phyloP scores from a whole-genome alignment of 2,888 invertebrate genomes.

The Drosophila acutilabella region DNA sequence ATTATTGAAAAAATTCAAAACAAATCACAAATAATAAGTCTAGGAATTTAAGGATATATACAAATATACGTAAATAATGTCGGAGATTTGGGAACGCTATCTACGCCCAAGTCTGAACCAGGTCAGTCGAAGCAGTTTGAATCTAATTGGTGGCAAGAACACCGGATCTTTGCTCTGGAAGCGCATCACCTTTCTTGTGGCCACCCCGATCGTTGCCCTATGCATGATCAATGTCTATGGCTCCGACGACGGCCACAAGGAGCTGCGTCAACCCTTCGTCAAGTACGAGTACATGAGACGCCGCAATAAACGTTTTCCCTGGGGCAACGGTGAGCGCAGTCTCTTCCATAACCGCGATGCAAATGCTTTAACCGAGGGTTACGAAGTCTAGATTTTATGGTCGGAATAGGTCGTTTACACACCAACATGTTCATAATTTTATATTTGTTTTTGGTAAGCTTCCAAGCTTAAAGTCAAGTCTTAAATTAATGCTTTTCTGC shows the following conservation, averaged over 20 bases:
- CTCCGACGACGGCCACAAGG: conserved; percentile 47
- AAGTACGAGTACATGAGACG: conserved; percentile 91
- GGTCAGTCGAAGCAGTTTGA: conserved; percentile 19
- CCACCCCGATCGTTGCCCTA: conserved; percentile 90
- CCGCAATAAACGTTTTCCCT: conserved; percentile 94
- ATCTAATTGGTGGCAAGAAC: conserved; percentile 1
- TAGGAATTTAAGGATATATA: neutral
- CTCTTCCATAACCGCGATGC: conserved; percentile 93
- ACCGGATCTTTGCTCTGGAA: conserved; percentile 89
- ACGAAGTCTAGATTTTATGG: conserved; percentile 86
- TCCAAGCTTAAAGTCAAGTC: too few species aligned
- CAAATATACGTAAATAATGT: conserved; percentile 24
- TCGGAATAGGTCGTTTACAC: neutral
- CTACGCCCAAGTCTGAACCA: conserved; percentile 27
- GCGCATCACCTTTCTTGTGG: conserved; percentile 90
- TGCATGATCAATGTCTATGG: conserved; percentile 90
- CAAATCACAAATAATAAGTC: conserved; percentile 12
- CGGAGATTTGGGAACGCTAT: conserved; percentile 47
- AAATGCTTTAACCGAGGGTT: conserved; percentile 92
- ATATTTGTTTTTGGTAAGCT: conserved; percentile 20
- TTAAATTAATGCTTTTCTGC: neutral
- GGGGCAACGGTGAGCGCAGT: conserved; percentile 94
- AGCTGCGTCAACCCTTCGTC: conserved; percentile 88
- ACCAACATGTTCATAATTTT: neutral
- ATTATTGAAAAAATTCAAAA: conserved; percentile 22